Base-by-base conservation (phyloP, 2,797 vertebrate genomes). In the Neomorphus geoffroyi region DNA sequence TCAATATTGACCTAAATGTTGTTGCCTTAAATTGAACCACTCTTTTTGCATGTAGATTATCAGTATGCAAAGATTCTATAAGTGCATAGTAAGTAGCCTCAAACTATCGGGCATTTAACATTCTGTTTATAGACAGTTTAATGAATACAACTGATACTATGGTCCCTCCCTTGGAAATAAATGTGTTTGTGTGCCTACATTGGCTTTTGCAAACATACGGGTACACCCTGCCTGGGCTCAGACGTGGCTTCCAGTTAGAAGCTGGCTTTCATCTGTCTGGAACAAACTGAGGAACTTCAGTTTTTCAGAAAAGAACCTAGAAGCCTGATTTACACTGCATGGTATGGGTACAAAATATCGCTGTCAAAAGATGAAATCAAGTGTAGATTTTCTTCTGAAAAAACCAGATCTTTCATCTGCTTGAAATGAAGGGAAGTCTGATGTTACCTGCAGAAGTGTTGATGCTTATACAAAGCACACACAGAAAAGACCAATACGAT, bases 391-490 rank as follows among this genome's bases (percentile, higher is more conserved):
- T 56, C n/a, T 37, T 70, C 73, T 62, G 35, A 67, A 94, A 72
- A 28, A 70, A 37, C 0, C 0, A 0, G 45, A 22, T 37, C 28
- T 75, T 85, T 82, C 41, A 67, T 24, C 46, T 58, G 62, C 57
- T 57, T 45, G 56, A 73, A 81, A 58, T 10, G 27, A 88, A 67
- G 43, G 22, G 48, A 4, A 88, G 8, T 28, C 32, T 27, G 7
- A 64, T 10, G 23, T 30, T 41, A 74, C 70, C 45, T 28, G 39
- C 16, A 27, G 33, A 75, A 79, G 11, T 2, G 32, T 9, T 23
- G 53, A 35, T 30, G 43, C 7, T 50, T 37, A 37, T 21, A 33
- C 0, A 45, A 19, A 82, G 48, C 48, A 54, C 10, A 37, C 16
- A 24, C 2, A 80, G 43, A 22, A 80, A 53, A 61, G 23, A 80